Evolutionary conservation across 1,140 invertebrate genomes (phyloP), one percentile per base, ranked within the genome.

Genomic region (Gonatopus flavifemur): DNA sequence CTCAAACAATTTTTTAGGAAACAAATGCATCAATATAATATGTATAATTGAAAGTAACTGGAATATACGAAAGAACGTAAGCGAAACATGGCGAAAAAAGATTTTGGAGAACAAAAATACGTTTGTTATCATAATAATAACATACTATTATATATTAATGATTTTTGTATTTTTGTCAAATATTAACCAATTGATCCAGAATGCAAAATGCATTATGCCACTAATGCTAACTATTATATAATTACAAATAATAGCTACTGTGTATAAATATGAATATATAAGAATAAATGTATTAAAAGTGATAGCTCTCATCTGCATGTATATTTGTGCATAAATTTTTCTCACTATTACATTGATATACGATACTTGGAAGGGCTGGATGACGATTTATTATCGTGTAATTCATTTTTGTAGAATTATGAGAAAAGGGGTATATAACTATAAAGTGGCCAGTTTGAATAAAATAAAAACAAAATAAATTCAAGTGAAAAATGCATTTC

Each of bases 81-180:
- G 30, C 32, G 42, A 35, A 33, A 30, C 37, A 49, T 36, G 42
- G 18, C 19, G 18, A 40, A 42, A 16, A 39, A 41, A 43, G 25
- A 40, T n/a, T n/a, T n/a, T n/a, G n/a, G n/a, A n/a, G n/a, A n/a
- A n/a, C n/a, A n/a, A n/a, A 55, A 57, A 50, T 49, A 56, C 52
- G 53, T 70, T 69, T 61, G 57, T 69, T 65, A 55, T 67, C 51
- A 50, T 63, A 55, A 67, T 63, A 60, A 61, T 61, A n/a, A n/a
- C n/a, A n/a, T n/a, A n/a, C n/a, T 62, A 64, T 55, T 58, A 60
- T 38, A 65, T 45, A 58, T 66, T 69, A 62, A 68, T 69, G 67
- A 68, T 69, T 69, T 70, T 69, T 69, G 64, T 71, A 67, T 71
- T 71, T 70, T 71, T 70, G 56, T 66, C 62, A 70, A 65, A 61